Conservation (phyloP, 2,113 vertebrate genomes). For the Ceuthmochares aereus region DNA sequence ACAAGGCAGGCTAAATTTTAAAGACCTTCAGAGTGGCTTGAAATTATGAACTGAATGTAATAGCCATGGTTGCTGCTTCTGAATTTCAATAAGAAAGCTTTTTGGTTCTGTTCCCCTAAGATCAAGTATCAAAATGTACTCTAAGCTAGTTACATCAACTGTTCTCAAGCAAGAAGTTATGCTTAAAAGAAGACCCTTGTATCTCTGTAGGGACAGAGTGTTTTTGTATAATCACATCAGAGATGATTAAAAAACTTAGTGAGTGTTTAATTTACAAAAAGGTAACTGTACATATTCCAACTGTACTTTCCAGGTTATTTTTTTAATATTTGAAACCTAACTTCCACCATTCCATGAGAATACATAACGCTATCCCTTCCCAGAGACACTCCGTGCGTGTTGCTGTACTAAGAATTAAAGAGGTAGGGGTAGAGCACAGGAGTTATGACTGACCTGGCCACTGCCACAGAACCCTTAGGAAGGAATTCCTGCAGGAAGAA, state of each 20-base stretch:
- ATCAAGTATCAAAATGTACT: not conserved
- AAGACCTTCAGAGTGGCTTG: not conserved
- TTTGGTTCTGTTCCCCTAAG: not conserved
- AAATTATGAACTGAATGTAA: not conserved
- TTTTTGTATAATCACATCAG: not conserved
- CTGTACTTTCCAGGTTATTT: not conserved
- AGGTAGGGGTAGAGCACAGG: not conserved
- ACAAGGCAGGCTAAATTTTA: not conserved
- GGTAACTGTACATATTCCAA: fast-evolving
- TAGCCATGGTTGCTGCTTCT: not conserved
- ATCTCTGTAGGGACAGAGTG: not conserved
- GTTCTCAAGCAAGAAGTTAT: not conserved
- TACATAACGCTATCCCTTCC: not conserved
- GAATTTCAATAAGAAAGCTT: not conserved
- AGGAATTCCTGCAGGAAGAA: slow-evolving; percentile 43
- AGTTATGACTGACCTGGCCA: slow-evolving; percentile 16
- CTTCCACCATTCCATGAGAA: not conserved
- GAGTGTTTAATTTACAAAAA: not conserved
- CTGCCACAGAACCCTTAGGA: not conserved
- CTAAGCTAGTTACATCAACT: not conserved
- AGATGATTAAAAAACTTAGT: not conserved
- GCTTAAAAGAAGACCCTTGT: not conserved
- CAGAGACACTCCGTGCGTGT: not conserved
- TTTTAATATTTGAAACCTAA: not conserved
- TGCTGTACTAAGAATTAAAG: not conserved